A percentile compares a stretch with the other conserved stretches of the same genome.
These are phyloP conservation scores for Otus sunia DNA, from an alignment of 2,113 vertebrate species.

Conservation along the genomic window DNA sequence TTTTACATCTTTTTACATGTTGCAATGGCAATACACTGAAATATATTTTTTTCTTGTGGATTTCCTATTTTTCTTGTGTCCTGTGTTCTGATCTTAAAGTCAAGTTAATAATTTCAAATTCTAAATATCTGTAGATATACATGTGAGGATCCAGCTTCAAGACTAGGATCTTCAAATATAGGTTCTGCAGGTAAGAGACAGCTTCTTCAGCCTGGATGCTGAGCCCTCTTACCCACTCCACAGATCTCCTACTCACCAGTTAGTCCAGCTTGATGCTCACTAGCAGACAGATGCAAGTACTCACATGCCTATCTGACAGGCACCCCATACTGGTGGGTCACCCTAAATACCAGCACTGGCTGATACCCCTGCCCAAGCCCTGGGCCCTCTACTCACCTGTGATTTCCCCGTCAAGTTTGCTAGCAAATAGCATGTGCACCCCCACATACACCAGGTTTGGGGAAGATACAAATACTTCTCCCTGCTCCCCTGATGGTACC, in stretches of 20 bases:
- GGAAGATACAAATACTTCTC: neutral
- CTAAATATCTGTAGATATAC: neutral
- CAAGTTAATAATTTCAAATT: neutral
- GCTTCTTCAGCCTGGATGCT: neutral
- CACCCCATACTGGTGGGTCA: neutral
- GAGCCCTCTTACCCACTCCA: neutral
- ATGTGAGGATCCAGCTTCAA: neutral
- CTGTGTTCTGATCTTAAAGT: neutral
- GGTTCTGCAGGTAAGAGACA: neutral
- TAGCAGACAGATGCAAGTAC: accelerated
- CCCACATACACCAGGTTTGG: neutral
- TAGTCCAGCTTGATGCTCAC: neutral
- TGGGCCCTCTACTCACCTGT: neutral
- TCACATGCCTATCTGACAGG: neutral
- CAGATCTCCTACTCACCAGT: neutral
- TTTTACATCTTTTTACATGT: neutral
- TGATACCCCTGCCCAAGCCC: neutral
- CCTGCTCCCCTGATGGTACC: neutral
- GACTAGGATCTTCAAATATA: neutral
- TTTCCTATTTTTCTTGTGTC: neutral
- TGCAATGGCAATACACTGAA: neutral
- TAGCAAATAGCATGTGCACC: neutral
- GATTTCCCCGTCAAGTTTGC: neutral
- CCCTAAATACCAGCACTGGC: neutral
- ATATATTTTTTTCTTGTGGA: neutral